Conservation (phyloP, 1,140 invertebrate genomes). For the Amphibalanus amphitrite region DNA sequence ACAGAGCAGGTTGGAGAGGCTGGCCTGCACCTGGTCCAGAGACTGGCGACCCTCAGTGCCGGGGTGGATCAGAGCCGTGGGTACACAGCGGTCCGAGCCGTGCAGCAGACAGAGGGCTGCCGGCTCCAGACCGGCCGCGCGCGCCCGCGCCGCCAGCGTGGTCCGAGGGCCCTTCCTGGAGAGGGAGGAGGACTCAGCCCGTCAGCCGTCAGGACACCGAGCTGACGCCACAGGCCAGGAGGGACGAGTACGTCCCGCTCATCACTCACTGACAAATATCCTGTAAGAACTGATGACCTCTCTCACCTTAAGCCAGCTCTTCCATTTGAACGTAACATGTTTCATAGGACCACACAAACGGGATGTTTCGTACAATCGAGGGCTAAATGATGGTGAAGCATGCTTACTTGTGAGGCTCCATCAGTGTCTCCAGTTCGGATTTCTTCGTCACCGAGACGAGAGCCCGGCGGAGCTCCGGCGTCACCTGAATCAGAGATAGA, state of each 20-base stretch:
- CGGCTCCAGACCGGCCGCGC: background rate
- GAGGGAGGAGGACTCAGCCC: too few species aligned
- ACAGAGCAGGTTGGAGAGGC: background rate
- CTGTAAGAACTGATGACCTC: too few species aligned
- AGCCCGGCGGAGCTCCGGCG: background rate
- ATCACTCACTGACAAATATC: too few species aligned
- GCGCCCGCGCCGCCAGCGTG: background rate
- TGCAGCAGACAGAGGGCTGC: background rate
- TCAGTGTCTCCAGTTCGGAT: background rate
- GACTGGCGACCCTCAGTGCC: background rate
- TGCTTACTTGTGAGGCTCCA: background rate
- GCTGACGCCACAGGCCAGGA: too few species aligned
- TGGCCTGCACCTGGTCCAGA: background rate
- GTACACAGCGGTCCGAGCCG: background rate
- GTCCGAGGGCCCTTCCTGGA: background rate
- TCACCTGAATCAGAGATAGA: background rate
- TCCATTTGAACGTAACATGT: too few species aligned
- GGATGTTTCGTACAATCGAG: too few species aligned
- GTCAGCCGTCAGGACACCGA: too few species aligned
- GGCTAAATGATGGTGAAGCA: background rate
- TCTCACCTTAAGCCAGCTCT: too few species aligned
- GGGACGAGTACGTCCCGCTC: too few species aligned
- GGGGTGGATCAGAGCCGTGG: background rate
- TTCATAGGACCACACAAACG: too few species aligned
- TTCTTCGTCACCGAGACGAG: background rate